Percentiles rank a stretch among this genome's conserved stretches.
phyloP scores from a whole-genome alignment of 2,888 invertebrate species.

The Eupithecia abbreviata region DNA sequence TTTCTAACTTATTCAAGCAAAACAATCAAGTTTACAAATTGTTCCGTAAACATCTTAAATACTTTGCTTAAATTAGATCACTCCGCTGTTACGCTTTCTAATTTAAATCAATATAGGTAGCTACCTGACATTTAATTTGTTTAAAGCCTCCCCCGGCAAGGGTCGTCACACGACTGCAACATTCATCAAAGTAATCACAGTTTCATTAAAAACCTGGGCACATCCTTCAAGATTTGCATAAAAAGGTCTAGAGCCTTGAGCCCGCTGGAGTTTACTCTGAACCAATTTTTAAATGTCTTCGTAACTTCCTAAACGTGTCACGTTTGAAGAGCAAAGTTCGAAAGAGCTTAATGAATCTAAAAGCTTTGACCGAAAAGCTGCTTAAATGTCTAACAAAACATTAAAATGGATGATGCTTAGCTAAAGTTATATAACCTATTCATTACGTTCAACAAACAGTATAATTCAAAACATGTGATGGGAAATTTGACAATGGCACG shows the following conservation, averaged over 20 bases:
- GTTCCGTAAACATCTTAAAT: slow-evolving; percentile 19
- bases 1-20: background rate
- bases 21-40: background rate
- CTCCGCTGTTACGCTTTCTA: slow-evolving; percentile 38
- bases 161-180: slow-evolving; percentile 65
- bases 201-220: slow-evolving; percentile 79
- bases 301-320: slow-evolving; percentile 56
- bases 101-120: slow-evolving; percentile 66
- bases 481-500: slow-evolving; percentile 27
- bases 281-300: slow-evolving; percentile 68
- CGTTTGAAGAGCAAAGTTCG: slow-evolving; percentile 55
- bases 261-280: slow-evolving; percentile 62
- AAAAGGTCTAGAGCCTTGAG: slow-evolving; percentile 69
- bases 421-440: background rate
- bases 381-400: slow-evolving; percentile 13
- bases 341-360: slow-evolving; percentile 34
- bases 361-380: slow-evolving; percentile 24
- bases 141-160: slow-evolving; percentile 50
- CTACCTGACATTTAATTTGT: slow-evolving; percentile 56
- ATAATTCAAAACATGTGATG: slow-evolving; percentile 22
- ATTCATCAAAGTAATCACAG: slow-evolving; percentile 78
- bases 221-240: slow-evolving; percentile 80
- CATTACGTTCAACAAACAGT: slow-evolving; percentile 13
- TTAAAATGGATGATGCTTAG: background rate
- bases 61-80: slow-evolving; percentile 32